Conservation (phyloP, 2,113 vertebrate species). For the Guaruba guarouba region DNA sequence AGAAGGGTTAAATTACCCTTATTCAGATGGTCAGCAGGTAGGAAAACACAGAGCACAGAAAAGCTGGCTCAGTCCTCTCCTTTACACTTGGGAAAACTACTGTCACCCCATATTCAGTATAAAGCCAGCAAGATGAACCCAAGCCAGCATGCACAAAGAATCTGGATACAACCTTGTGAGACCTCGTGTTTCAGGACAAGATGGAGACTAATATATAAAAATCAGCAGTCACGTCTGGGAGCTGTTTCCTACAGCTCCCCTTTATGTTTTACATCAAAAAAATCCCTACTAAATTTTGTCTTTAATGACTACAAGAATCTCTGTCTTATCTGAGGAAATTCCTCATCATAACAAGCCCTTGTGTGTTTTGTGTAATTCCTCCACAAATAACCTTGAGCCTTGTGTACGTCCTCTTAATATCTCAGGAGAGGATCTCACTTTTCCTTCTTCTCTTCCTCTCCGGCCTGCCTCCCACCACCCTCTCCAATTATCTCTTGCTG, state of each 20-base stretch:
- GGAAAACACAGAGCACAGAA: background rate
- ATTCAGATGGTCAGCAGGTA: background rate
- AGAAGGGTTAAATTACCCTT: background rate
- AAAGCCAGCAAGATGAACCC: background rate
- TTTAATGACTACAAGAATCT: conserved; percentile 40
- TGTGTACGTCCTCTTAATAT: conserved; percentile 58
- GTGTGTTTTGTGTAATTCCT: conserved; percentile 64
- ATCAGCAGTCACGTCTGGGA: background rate
- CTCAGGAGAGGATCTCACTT: conserved; percentile 54
- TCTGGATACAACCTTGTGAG: background rate
- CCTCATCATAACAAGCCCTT: conserved; percentile 52
- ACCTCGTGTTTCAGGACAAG: background rate
- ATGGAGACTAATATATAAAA: background rate
- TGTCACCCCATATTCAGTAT: background rate
- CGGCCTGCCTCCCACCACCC: background rate
- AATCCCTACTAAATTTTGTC: conserved; percentile 52
- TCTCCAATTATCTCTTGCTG: conserved; percentile 48
- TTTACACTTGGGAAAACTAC: background rate
- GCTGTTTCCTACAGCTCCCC: background rate
- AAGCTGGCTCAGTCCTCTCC: background rate
- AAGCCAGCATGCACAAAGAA: background rate
- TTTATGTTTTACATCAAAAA: background rate
- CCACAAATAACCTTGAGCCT: conserved; percentile 72
- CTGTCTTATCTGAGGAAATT: conserved; percentile 55
- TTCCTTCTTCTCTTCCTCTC: background rate